These are phyloP conservation scores for Hirtodrosophila histrioides DNA, from an alignment of 2,888 invertebrate genomes.

Conservation along the genomic window DNA sequence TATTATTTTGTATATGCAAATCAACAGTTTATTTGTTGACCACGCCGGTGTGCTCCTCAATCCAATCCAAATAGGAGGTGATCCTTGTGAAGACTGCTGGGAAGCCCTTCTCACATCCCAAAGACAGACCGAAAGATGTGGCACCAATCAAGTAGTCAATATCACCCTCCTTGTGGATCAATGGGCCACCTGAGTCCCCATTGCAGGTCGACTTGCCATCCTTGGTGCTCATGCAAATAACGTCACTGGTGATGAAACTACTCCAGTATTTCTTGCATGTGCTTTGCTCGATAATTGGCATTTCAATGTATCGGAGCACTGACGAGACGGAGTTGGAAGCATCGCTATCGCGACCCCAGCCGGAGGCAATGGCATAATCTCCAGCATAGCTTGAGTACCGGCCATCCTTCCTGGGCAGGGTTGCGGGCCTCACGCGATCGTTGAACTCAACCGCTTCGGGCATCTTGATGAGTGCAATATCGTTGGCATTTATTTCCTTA, in stretches of 20 bases:
- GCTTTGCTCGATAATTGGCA: conserved; percentile 56
- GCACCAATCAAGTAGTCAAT: conserved; percentile 68
- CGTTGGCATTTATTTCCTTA: conserved; percentile 50
- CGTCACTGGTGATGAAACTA: conserved; percentile 45
- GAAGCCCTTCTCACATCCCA: conserved; percentile 70
- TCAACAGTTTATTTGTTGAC: conserved; percentile 62
- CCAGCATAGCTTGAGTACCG: conserved; percentile 59
- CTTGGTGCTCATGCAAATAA: conserved; percentile 83
- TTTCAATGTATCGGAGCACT: conserved; percentile 62
- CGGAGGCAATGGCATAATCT: conserved; percentile 65
- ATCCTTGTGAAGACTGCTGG: conserved; percentile 80
- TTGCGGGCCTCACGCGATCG: conserved; percentile 49
- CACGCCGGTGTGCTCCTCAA: conserved; percentile 64
- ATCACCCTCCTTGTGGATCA: conserved; percentile 75
- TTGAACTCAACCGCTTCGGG: conserved; percentile 48
- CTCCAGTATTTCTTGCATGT: conserved; percentile 59
- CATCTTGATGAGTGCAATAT: conserved; percentile 75
- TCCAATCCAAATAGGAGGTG: conserved; percentile 82
- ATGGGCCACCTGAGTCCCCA: conserved; percentile 82
- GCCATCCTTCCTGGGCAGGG: conserved; percentile 55
- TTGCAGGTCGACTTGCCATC: conserved; percentile 82
- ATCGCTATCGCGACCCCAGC: conserved; percentile 78
- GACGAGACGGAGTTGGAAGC: conserved; percentile 57
- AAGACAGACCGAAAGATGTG: conserved; percentile 69
- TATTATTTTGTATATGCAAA: neutral